These are phyloP conservation scores for Hypanus sabinus DNA, from an alignment of 2,113 vertebrate genomes.

Conservation along the genomic window DNA sequence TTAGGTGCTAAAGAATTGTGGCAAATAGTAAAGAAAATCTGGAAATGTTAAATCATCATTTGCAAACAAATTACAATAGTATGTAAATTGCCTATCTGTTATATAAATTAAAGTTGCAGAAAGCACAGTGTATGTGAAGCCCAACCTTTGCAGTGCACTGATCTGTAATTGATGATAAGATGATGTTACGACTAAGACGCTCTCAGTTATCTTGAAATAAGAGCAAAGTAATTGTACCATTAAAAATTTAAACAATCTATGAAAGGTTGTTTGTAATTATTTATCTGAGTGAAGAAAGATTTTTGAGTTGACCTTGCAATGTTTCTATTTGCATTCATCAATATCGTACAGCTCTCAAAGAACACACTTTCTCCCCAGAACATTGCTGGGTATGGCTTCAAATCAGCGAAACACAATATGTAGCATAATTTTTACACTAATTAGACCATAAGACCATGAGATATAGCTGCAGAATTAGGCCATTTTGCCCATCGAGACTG, in stretches of 20 bases:
- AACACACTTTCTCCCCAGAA: neutral
- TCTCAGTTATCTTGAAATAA: conserved; percentile 7
- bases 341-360: neutral
- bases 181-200: neutral
- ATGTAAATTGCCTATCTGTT: neutral
- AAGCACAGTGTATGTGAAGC: neutral
- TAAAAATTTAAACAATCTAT: conserved; percentile 15
- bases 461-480: too few species aligned
- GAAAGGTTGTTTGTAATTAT: neutral
- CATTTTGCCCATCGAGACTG: too few species aligned
- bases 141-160: neutral
- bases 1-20: neutral
- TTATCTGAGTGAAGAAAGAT: neutral
- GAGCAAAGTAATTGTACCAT: neutral
- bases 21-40: neutral
- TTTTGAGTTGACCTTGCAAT: conserved; percentile 17
- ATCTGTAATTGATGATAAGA: conserved; percentile 6
- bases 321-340: neutral
- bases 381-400: neutral
- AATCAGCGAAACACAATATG: neutral
- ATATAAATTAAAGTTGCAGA: neutral
- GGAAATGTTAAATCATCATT: neutral
- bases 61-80: neutral
- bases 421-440: neutral
- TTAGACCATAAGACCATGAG: too few species aligned